Evolutionary conservation across 2,113 vertebrate species (phyloP).

Genomic region (Callocephalon fimbriatum): DNA sequence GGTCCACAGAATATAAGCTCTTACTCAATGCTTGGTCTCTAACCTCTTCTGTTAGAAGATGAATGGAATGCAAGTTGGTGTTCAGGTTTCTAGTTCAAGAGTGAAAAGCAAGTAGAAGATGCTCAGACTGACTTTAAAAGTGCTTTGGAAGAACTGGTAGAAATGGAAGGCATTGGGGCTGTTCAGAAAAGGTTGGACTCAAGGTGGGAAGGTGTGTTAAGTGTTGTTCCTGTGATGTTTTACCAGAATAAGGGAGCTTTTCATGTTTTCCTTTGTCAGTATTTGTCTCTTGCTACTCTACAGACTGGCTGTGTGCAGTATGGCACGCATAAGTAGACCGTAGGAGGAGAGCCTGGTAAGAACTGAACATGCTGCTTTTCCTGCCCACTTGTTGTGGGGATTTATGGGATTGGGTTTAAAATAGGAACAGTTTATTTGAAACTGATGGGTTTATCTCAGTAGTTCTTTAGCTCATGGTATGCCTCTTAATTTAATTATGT

Average conservation of each 20-base stretch:
- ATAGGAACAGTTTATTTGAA: conserved; percentile 53
- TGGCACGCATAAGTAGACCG: background rate
- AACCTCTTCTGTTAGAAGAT: background rate
- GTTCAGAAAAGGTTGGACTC: background rate
- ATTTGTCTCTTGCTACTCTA: background rate
- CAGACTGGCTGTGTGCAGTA: background rate
- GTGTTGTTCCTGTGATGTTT: background rate
- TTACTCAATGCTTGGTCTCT: background rate
- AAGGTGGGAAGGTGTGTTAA: background rate
- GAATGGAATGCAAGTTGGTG: background rate
- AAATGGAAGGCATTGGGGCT: background rate
- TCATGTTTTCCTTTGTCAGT: background rate
- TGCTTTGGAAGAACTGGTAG: background rate
- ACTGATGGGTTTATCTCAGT: conserved; percentile 49
- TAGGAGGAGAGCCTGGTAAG: conserved; percentile 13
- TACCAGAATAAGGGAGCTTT: background rate
- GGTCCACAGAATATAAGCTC: background rate
- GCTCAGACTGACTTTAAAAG: background rate
- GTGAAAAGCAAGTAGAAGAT: background rate
- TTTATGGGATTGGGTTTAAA: conserved; percentile 63
- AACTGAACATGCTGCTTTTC: background rate
- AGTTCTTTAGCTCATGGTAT: conserved; percentile 40
- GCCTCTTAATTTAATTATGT: conserved; percentile 48
- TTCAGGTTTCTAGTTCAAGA: background rate
- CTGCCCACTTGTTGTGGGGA: conserved; percentile 17